Evolutionary conservation across 1,140 invertebrate species (phyloP).

Genomic region (Arion vulgaris): DNA sequence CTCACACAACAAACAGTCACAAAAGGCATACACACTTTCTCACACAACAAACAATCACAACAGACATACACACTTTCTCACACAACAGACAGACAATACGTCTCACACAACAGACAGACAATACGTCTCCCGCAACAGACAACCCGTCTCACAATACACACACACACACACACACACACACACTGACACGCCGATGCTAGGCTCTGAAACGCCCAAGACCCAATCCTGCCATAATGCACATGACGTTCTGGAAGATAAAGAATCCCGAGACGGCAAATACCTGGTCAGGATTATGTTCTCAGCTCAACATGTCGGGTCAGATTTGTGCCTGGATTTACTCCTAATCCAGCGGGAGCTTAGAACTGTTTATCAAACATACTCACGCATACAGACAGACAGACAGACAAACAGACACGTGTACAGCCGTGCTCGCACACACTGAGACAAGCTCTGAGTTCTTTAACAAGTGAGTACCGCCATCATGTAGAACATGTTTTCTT

Average conservation of each 20-base stretch:
- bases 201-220: neutral
- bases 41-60: neutral
- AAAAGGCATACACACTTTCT: too few species aligned
- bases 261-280: neutral
- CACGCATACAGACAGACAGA: neutral
- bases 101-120: too few species aligned
- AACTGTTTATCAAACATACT: neutral
- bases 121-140: too few species aligned
- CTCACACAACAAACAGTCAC: too few species aligned
- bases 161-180: neutral
- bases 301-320: neutral
- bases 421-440: too few species aligned
- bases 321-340: neutral
- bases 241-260: neutral
- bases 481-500: too few species aligned
- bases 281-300: neutral
- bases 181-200: neutral
- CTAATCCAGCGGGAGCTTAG: neutral
- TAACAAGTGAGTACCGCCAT: too few species aligned
- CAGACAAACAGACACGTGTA: neutral
- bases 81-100: neutral
- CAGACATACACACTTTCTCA: neutral
- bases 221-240: neutral
- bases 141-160: neutral
- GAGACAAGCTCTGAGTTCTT: too few species aligned